Evolutionary conservation across 2,888 invertebrate species (phyloP), one percentile per base, ranked within the genome.

Genomic region (Cyclophora punctaria): DNA sequence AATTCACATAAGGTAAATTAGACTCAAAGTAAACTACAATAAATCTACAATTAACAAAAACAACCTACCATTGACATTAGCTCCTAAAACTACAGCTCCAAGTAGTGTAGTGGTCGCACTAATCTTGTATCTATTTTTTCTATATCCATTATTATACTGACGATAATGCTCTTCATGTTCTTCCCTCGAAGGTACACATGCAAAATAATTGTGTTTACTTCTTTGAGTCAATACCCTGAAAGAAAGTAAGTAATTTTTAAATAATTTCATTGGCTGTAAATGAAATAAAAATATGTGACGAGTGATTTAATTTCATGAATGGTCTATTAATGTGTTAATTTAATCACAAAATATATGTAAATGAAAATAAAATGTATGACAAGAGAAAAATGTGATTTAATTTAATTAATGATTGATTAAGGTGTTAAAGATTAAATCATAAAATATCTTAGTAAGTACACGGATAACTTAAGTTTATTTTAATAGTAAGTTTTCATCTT

Each of bases 31-130:
- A 20, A 20, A 2, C 20, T 20, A 20, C 20, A 20, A 20, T 1
- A 20, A 20, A 20, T 20, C 20, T 20, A 20, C 20, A 20, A 20
- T 20, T 1, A 20, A 20, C 20, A 20, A 20, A 20, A 20, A 43
- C 40, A 42, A 43, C 5, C 55, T 64, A 83, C 85, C 82, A 68
- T 65, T 58, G 2, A 70, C n/a, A 42, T 69, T 61, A 49, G 76
- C 58, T 44, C 77, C 78, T 49, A 83, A 43, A 2, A 84, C 51
- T 2, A 79, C 71, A 3, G 83, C 73, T 43, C 82, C 70, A 48
- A 85, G 63, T 0, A 83, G 48, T 5, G 66, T 67, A 4, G 66
- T 45, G 2, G 66, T 62, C 3, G 71, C 41, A 34, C 60, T 59
- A 50, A 55, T 70, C 45, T 60, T 64, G 33, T 60, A 56, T 41